phyloP scores from a whole-genome alignment of 2,888 invertebrate genomes.

The Cryptus armator region DNA sequence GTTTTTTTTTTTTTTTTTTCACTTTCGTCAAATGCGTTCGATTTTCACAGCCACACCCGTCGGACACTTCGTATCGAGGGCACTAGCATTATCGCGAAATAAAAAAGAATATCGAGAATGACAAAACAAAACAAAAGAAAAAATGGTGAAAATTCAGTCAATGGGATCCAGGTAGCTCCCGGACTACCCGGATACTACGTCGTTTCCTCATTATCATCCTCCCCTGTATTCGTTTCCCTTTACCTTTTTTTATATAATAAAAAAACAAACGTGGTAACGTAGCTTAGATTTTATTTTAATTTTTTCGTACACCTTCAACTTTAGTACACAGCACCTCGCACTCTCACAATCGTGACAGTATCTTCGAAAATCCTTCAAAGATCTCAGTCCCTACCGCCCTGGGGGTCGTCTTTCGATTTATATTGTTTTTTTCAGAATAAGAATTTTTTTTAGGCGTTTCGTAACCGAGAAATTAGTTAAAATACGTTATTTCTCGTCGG shows the following conservation, averaged over 20 bases:
- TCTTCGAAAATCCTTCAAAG: not conserved
- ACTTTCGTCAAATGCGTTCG: not conserved
- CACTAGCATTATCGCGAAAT: conserved; percentile 19
- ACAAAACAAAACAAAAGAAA: conserved; percentile 9
- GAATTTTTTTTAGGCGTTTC: too few species aligned
- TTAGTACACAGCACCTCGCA: conserved; percentile 13
- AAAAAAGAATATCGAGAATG: not conserved
- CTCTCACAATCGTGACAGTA: conserved; percentile 43
- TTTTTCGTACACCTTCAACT: not conserved
- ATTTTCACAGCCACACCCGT: conserved; percentile 38
- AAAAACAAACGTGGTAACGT: not conserved
- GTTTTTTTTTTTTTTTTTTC: not conserved
- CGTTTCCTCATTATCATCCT: conserved; percentile 63
- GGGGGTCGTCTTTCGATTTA: not conserved
- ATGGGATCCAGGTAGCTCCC: conserved; percentile 60
- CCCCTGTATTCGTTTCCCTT: not conserved
- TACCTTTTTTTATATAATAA: not conserved
- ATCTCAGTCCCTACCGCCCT: not conserved
- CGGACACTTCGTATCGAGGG: not conserved
- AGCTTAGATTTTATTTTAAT: not conserved
- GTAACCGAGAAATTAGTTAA: too few species aligned
- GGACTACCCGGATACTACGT: conserved; percentile 62
- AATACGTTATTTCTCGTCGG: not conserved
- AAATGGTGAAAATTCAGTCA: conserved; percentile 25
- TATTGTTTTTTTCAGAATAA: too few species aligned